A percentile compares a stretch with the other conserved stretches of the same genome.
Conservation (phyloP, 2,797 vertebrate species). For the Vipera ursinii region DNA sequence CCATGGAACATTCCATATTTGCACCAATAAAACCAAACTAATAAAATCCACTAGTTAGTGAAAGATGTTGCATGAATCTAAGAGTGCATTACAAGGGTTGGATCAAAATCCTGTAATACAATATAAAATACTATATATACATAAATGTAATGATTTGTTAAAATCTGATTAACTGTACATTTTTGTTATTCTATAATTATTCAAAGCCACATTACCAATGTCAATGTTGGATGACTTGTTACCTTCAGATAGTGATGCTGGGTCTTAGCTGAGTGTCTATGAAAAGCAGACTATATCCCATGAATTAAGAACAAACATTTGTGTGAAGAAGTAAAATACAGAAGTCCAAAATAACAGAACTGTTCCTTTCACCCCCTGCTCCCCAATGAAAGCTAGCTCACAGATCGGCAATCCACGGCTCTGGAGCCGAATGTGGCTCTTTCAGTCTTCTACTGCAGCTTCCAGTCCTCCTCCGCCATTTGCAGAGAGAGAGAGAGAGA, state of each 20-base stretch:
- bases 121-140: not conserved
- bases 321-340: not conserved
- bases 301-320: not conserved
- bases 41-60: not conserved
- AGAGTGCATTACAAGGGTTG: not conserved
- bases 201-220: not conserved
- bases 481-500: too few relatives aligned
- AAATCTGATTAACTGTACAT: not conserved
- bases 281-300: not conserved
- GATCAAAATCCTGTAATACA: too few relatives aligned
- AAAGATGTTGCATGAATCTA: not conserved
- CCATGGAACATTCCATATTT: slow-evolving; percentile 20
- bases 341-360: not conserved
- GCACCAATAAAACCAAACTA: not conserved
- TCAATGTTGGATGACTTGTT: not conserved
- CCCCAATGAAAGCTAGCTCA: not conserved
- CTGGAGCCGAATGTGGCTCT: too few relatives aligned
- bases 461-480: too few relatives aligned
- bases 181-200: not conserved
- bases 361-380: not conserved
- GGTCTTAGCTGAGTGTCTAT: not conserved
- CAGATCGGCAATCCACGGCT: too few relatives aligned
- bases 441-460: too few relatives aligned
- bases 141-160: not conserved
- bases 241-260: not conserved